These are phyloP conservation scores for Mastomys natalensis DNA, from an alignment of 2,113 vertebrate genomes.

Conservation along the genomic window DNA sequence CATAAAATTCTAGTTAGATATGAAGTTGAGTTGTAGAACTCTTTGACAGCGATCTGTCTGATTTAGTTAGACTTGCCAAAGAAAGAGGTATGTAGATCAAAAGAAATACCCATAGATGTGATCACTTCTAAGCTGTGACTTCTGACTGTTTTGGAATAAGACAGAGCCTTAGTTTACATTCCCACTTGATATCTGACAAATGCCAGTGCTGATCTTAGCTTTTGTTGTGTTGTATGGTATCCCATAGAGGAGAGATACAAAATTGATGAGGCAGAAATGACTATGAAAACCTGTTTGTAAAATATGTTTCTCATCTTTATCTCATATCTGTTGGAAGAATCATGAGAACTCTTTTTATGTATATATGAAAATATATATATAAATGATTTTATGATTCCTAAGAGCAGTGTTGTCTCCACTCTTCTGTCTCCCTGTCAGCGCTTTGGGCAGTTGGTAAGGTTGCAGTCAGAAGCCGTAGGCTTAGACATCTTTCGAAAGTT, in stretches of 20 bases:
- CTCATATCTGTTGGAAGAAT: background rate
- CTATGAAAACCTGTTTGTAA: background rate
- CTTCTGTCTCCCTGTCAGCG: background rate
- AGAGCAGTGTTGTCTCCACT: background rate
- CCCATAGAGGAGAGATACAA: slow-evolving; percentile 3
- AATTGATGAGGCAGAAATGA: slow-evolving; percentile 21
- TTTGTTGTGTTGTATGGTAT: slow-evolving; percentile 28
- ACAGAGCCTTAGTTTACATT: background rate
- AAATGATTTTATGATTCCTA: slow-evolving; percentile 5
- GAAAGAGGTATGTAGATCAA: background rate
- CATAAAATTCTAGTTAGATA: background rate
- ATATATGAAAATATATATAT: accelerated
- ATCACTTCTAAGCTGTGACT: background rate
- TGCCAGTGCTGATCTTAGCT: slow-evolving; percentile 19
- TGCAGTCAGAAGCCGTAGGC: background rate
- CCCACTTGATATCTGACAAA: background rate
- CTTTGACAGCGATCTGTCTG: background rate
- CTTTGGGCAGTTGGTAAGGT: background rate
- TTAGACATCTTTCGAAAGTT: background rate
- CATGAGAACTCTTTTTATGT: background rate
- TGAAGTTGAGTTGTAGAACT: background rate
- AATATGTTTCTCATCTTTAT: background rate
- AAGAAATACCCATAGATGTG: background rate
- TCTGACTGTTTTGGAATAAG: background rate
- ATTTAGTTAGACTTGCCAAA: background rate